phyloP scores from a whole-genome alignment of 1,140 invertebrate genomes.

The Orchestia grillus region DNA sequence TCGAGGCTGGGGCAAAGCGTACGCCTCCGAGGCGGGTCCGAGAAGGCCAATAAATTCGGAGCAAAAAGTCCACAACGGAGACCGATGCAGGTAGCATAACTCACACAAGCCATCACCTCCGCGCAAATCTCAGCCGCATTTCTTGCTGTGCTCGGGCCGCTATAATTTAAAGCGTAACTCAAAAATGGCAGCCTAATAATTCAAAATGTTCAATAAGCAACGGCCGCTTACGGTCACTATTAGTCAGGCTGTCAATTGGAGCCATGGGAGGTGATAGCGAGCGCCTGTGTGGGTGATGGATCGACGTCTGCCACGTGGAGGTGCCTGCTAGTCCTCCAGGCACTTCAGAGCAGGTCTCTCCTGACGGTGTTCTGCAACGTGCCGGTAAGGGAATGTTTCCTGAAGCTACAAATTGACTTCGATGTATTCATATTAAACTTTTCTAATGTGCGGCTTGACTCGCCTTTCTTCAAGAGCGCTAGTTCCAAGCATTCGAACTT shows the following conservation, averaged over 20 bases:
- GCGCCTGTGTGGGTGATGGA: not conserved
- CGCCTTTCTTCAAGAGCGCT: no score
- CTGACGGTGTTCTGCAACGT: no score
- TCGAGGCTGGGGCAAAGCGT: not conserved
- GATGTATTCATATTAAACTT: no score
- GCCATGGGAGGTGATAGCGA: not conserved
- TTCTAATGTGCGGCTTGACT: no score
- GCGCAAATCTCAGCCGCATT: not conserved
- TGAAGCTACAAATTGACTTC: no score
- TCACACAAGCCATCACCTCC: slow-evolving; percentile 1
- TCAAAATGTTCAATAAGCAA: slow-evolving; percentile 54
- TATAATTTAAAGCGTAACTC: slow-evolving; percentile 51
- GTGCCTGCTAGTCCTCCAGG: not conserved
- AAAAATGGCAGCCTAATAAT: slow-evolving; percentile 45
- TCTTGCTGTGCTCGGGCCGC: not conserved
- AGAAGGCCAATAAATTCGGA: not conserved
- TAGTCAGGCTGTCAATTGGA: slow-evolving; percentile 34
- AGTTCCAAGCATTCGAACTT: no score
- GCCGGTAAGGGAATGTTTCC: no score
- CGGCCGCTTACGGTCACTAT: slow-evolving; percentile 15
- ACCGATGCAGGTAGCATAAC: slow-evolving; percentile 24
- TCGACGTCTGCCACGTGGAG: not conserved
- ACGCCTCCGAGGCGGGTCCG: not conserved
- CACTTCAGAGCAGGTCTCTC: no score
- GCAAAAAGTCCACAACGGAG: not conserved